Conservation (phyloP, 2,797 vertebrate species). For the Tauraco hartlaubi region DNA sequence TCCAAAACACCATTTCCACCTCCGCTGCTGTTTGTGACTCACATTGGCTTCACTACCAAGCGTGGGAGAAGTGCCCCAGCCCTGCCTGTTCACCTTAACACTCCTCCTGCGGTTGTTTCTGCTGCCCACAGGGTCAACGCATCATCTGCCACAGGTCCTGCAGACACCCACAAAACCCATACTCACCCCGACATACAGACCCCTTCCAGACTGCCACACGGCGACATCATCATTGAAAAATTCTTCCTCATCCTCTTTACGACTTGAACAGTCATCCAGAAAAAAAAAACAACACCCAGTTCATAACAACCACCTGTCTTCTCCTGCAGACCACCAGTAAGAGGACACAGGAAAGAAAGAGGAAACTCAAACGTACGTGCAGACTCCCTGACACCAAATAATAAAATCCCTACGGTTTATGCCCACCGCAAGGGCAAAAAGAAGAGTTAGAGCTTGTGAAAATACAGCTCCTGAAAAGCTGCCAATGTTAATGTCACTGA, state of each 20-base stretch:
- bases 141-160: not conserved
- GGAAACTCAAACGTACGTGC: not conserved
- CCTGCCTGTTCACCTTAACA: not conserved
- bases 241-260: not conserved
- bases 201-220: not conserved
- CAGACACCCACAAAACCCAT: not conserved
- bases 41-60: not conserved
- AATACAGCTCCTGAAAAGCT: constrained; percentile 7
- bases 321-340: not conserved
- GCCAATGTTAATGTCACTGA: not conserved
- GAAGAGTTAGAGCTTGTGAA: constrained; percentile 60
- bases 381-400: not conserved
- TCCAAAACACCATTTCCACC: not conserved
- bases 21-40: not conserved
- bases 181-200: not conserved
- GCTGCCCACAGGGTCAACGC: not conserved
- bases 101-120: not conserved
- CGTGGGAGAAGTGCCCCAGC: not conserved
- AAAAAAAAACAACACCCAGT: not conserved
- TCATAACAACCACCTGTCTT: not conserved
- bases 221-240: not conserved
- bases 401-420: not conserved
- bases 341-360: not conserved
- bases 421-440: not conserved
- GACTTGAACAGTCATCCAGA: not conserved